phyloP scores from a whole-genome alignment of 2,888 invertebrate genomes.

The Aphelenchoides bicaudatus region DNA sequence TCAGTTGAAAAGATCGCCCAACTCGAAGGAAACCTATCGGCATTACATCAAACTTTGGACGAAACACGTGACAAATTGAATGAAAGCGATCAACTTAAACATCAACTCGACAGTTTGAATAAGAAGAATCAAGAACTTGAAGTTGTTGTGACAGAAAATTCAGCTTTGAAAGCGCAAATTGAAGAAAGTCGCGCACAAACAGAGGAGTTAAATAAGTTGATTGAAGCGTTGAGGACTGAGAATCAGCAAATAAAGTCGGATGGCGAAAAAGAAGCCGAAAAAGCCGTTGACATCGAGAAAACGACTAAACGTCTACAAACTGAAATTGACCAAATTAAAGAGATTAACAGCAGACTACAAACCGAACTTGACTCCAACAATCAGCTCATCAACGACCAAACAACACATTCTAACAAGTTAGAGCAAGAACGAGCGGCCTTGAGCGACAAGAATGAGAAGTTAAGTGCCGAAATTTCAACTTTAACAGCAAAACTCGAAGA shows the following conservation, averaged over 20 bases:
- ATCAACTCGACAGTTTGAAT: constrained; percentile 12
- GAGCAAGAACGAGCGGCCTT: too few species aligned
- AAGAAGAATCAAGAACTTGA: constrained; percentile 18
- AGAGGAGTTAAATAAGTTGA: too few species aligned
- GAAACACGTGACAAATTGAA: background rate
- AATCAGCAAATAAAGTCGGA: constrained; percentile 14
- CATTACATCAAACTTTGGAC: background rate
- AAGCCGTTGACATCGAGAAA: constrained; percentile 15
- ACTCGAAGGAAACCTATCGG: background rate
- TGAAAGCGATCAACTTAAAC: constrained; percentile 5
- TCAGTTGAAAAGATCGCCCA: background rate
- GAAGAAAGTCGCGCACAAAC: constrained; percentile 14
- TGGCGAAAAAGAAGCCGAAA: constrained; percentile 11
- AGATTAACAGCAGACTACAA: background rate
- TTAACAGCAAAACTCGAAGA: background rate
- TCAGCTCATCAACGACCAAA: too few species aligned
- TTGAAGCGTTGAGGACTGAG: constrained; percentile 17
- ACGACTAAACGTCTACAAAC: constrained; percentile 7
- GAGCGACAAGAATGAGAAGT: background rate
- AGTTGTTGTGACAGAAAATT: constrained; percentile 15
- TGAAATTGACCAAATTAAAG: background rate
- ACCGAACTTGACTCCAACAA: background rate
- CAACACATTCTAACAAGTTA: too few species aligned
- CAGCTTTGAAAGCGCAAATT: constrained; percentile 15
- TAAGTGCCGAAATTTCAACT: background rate